Evolutionary conservation across 2,888 invertebrate species (phyloP), one percentile per base, ranked within the genome.

Genomic region (Drosophila maculinotata): DNA sequence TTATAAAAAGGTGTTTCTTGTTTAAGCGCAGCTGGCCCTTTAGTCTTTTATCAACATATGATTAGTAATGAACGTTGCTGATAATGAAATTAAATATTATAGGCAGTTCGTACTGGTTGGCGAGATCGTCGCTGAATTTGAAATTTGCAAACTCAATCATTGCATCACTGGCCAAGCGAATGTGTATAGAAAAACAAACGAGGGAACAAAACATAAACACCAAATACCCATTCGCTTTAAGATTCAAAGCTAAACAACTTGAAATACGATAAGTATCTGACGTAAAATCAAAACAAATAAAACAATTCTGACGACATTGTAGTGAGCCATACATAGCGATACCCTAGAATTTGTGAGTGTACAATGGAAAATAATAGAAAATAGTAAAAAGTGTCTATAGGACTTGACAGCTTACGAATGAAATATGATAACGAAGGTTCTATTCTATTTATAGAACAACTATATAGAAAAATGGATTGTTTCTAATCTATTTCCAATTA

Each of bases 151-250:
- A 39, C 49, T 47, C 23, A 62, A 36, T 52, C 45, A 70, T 70
- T 65, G 42, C 30, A 56, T 51, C 48, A 48, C 35, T 52, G 30
- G 8, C 20, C n/a, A 30, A 15, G 20, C 49, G 49, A 45, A 48
- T 48, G 12, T 56, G 12, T 15, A 56, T 33, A 30, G 47, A 42
- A 42, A 49, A 51, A 47, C 36, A 52, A 58, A 65, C 35, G 23
- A 60, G 39, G 25, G n/a, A 44, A 49, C 25, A 51, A 49, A 60
- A 69, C 44, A 66, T 64, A 57, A 65, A 51, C 42, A 62, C 48
- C 10, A 57, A 68, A 63, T 60, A 39, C 25, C 12, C 41, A 49
- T 58, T 54, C 26, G 53, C 14, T 39, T 44, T 10, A 26, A n/a
- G n/a, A 48, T 47, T 45, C 30, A 23, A 26, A 52, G 31, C 31